Base-by-base conservation (phyloP, 1,140 invertebrate genomes). In the Drosophila sproati region DNA sequence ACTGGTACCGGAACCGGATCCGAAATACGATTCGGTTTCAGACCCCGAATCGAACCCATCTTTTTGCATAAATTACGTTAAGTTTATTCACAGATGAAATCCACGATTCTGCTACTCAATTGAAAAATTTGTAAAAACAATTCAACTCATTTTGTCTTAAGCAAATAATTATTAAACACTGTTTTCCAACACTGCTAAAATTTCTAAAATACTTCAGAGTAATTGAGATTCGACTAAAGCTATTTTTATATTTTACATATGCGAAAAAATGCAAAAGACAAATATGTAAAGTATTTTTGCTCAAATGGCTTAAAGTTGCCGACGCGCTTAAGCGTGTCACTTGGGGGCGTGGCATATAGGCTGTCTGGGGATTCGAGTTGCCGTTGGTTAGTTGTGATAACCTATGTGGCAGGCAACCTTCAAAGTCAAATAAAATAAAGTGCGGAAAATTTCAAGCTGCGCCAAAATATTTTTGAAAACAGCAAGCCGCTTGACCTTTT, bases 231-330 rank as follows among this genome's bases (percentile, higher is more conserved):
- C 66, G 51, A 34, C 43, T 50, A 45, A 7, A 32, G 10, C 5
- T 0, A 2, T 4, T n/a, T 3, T 2, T 4, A 12, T 28, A 10
- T 37, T 31, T 64, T 50, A 56, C 1, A 59, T 31, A 71, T 64
- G 69, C 69, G 43, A 45, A 64, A 56, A 71, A 68, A 62, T 67
- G 80, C 77, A 73, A 73, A 77, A 62, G 66, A 57, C 77, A 85
- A 85, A 80, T 85, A 85, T 83, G 81, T 80, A 85, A 85, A 83
- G 59, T 77, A 83, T 83, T 85, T 63, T 39, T 68, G 63, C 61
- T 48, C 52, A 48, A 77, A 77, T 77, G 60, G 52, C 67, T 83
- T 78, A 51, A 68, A 83, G 66, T 69, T 61, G 63, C 45, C 79
- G 66, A 71, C 39, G 28, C 51, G 55, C 8, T 34, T 35, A 31